phyloP scores from a whole-genome alignment of 1,140 invertebrate genomes.

The Daktulosphaira vitifoliae region DNA sequence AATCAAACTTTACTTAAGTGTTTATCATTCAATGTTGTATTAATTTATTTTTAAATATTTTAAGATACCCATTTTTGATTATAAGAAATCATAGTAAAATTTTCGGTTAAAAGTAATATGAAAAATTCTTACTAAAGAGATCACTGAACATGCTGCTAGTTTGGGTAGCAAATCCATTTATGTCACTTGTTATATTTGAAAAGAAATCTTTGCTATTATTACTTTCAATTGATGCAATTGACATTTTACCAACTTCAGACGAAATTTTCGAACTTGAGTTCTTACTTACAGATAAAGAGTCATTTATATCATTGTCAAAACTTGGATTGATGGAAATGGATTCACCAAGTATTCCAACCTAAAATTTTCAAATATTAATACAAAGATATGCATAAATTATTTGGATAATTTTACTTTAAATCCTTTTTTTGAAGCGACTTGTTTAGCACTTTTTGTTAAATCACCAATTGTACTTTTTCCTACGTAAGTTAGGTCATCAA shows the following conservation, averaged over 20 bases:
- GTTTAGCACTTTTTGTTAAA: slow-evolving; percentile 82
- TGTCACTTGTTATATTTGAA: slow-evolving; percentile 76
- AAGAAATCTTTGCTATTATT: slow-evolving; percentile 68
- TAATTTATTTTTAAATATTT: too few species aligned
- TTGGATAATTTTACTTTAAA: slow-evolving; percentile 60
- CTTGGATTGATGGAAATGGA: not conserved
- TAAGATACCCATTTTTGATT: too few species aligned
- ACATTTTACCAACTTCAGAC: slow-evolving; percentile 15
- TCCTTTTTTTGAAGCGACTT: slow-evolving; percentile 75
- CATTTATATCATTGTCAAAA: slow-evolving; percentile 4
- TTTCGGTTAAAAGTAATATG: not conserved
- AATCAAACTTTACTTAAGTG: too few species aligned
- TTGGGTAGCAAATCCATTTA: slow-evolving; percentile 81
- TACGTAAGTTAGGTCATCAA: slow-evolving; percentile 79
- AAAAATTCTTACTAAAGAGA: slow-evolving; percentile 65
- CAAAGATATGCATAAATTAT: too few species aligned
- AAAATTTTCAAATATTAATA: too few species aligned
- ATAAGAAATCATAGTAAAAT: too few species aligned
- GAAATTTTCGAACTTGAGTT: not conserved
- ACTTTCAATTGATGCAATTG: slow-evolving; percentile 31
- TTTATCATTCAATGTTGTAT: too few species aligned
- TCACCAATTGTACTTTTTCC: slow-evolving; percentile 77
- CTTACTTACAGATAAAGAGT: not conserved
- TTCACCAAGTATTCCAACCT: slow-evolving; percentile 22
- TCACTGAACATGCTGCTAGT: slow-evolving; percentile 87